Conservation (phyloP, 1,140 invertebrate genomes). For the Thereuonema tuberculata region DNA sequence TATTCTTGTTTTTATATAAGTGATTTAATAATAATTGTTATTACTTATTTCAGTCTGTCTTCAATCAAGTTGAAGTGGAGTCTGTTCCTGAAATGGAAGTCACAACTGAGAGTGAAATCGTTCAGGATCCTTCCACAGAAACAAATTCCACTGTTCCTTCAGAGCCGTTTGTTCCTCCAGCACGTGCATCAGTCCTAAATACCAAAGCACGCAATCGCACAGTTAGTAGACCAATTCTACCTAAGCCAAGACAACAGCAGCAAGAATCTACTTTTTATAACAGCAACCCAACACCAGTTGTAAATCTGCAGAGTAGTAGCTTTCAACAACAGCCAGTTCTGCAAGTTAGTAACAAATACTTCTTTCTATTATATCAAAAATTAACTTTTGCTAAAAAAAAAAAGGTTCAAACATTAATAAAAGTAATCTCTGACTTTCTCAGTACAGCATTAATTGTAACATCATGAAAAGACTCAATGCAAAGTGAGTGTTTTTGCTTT, state of each 20-base stretch:
- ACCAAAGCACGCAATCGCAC: not conserved
- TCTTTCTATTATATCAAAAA: not conserved
- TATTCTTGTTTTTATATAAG: too few species aligned
- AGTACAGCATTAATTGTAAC: too few species aligned
- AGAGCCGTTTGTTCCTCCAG: not conserved
- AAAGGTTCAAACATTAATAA: too few species aligned
- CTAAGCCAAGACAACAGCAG: not conserved
- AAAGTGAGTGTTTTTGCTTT: too few species aligned
- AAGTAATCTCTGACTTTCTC: too few species aligned
- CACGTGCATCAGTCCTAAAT: not conserved
- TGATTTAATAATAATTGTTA: too few species aligned
- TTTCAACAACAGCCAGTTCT: not conserved
- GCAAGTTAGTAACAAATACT: not conserved
- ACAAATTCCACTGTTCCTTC: not conserved
- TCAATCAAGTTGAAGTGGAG: not conserved
- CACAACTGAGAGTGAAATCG: not conserved
- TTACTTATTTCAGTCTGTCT: too few species aligned
- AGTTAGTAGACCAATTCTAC: not conserved
- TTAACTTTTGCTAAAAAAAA: not conserved
- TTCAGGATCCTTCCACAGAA: too few species aligned
- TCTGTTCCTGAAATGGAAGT: not conserved
- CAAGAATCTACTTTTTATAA: not conserved
- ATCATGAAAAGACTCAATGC: too few species aligned
- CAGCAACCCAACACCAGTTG: not conserved
- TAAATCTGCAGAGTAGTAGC: not conserved